phyloP scores from a whole-genome alignment of 1,140 invertebrate species.

The Spodoptera litura region DNA sequence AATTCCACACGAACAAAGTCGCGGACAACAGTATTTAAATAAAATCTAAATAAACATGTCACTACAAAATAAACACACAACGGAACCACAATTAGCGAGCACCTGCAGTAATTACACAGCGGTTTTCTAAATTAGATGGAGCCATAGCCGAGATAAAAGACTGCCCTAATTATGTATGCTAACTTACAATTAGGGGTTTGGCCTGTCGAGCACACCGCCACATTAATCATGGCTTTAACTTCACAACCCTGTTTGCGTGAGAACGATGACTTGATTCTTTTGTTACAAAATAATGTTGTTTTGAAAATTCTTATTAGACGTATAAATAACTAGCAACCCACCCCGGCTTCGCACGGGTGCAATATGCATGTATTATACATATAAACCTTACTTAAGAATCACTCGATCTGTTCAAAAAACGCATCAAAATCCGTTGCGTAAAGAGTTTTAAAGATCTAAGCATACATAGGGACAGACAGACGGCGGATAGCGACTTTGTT shows the following conservation, averaged over 20 bases:
- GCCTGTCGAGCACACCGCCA: background rate
- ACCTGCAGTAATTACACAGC: slow-evolving; percentile 24
- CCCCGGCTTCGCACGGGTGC: too few relatives aligned
- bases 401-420: too few relatives aligned
- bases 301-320: too few relatives aligned
- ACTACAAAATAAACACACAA: background rate
- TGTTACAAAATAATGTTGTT: background rate
- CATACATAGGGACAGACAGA: too few relatives aligned
- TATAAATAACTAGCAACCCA: too few relatives aligned
- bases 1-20: too few relatives aligned
- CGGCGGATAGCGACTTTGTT: too few relatives aligned
- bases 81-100: background rate
- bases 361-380: too few relatives aligned
- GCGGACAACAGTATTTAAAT: too few relatives aligned
- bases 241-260: background rate
- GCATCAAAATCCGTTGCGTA: too few relatives aligned
- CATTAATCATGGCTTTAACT: background rate
- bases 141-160: slow-evolving; percentile 11
- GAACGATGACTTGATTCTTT: background rate
- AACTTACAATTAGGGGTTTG: slow-evolving; percentile 12
- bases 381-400: too few relatives aligned
- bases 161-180: slow-evolving; percentile 24
- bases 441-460: too few relatives aligned
- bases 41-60: background rate
- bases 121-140: slow-evolving; percentile 22